phyloP scores from a whole-genome alignment of 1,140 invertebrate genomes.

The Melipona quadrifasciata region DNA sequence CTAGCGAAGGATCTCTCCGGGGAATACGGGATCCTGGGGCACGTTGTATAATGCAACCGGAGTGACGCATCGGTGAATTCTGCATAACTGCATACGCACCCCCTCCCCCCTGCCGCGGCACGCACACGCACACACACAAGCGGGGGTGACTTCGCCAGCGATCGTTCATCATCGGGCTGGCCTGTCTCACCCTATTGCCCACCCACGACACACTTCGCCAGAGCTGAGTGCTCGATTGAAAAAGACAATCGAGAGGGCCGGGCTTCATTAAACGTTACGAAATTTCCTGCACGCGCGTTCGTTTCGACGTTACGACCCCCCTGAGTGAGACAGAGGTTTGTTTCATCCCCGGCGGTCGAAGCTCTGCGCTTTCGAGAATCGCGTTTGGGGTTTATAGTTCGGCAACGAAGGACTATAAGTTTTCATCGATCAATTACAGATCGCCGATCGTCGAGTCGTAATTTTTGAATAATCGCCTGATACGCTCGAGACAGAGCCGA shows the following conservation, averaged over 20 bases:
- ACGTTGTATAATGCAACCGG: constrained; percentile 69
- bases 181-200: constrained; percentile 49
- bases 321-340: not conserved
- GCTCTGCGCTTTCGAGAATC: not conserved
- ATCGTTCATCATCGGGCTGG: constrained; percentile 70
- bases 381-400: not conserved
- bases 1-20: constrained; percentile 52
- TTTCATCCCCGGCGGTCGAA: not conserved
- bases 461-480: too few relatives aligned
- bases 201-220: constrained; percentile 38
- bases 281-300: not conserved
- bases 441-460: not conserved
- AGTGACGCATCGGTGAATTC: constrained; percentile 74
- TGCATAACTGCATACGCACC: constrained; percentile 74
- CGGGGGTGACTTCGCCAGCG: constrained; percentile 47
- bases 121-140: not conserved
- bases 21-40: constrained; percentile 62
- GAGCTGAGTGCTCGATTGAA: constrained; percentile 42
- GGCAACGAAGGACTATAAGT: not conserved
- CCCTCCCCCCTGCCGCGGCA: constrained; percentile 50
- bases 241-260: constrained; percentile 42
- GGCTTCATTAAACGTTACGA: constrained; percentile 45
- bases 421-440: not conserved
- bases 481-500: too few relatives aligned
- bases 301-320: not conserved